Evolutionary conservation across 2,797 vertebrate genomes (phyloP), one percentile per base, ranked within the genome.

Genomic region (Odontamblyopus lacepedii): DNA sequence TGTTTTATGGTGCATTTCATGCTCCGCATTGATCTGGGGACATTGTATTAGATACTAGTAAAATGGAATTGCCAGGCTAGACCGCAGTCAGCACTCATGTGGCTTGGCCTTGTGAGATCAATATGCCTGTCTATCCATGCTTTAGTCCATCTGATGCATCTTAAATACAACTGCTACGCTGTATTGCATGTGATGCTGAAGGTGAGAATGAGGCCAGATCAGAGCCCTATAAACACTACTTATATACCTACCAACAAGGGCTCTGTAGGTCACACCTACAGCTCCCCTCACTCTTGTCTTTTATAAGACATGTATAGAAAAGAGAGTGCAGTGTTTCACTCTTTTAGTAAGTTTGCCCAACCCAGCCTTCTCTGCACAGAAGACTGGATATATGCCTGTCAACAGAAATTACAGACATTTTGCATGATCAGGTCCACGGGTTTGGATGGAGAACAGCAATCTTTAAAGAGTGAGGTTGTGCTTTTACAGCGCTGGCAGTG

Each of bases 1-100:
- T 69, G 80, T 73, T 88, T 85, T 84, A 87, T 85, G 84, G 82
- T 80, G 83, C 84, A 77, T 83, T 84, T 86, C 80, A 62, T 75
- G 79, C 82, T 80, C 77, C 74, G 76, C 79, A 73, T 69, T 72
- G 66, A 85, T 72, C 26, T 50, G 38, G 55, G 19, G 62, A 41
- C 70, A 80, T 77, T 82, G 82, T 88, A 76, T 84, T 76, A 79
- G 85, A 69, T 64, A 78, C 81, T 79, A 87, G 84, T 81, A 79
- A 88, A 88, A 88, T 88, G 77, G n/a, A 88, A 86, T 83, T 77
- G 65, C 77, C 63, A 69, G 78, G 62, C 79, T 80, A 80, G 83
- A 83, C 82, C 70, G 82, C 83, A 87, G 83, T 83, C 86, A 68
- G 62, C 73, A 77, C 80, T 76, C 77, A 78, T 87, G 87, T 84